Percentiles rank a stretch among this genome's conserved stretches.
phyloP scores from a whole-genome alignment of 2,797 vertebrate genomes.

The Ptychadena robeensis region DNA sequence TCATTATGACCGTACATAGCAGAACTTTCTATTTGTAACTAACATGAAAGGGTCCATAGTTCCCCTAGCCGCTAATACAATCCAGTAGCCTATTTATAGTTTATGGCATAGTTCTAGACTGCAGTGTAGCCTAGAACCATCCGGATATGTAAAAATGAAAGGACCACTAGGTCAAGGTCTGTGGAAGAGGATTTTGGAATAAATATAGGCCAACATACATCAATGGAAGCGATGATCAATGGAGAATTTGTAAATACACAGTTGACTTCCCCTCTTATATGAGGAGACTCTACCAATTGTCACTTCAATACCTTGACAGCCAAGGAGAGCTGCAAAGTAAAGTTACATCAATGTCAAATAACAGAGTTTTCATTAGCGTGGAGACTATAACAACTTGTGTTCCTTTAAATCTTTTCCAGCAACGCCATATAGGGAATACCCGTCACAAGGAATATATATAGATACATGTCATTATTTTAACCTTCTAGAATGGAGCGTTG shows the following conservation, averaged over 20 bases:
- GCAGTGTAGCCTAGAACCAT: background rate
- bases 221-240: background rate
- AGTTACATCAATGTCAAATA: too few species aligned
- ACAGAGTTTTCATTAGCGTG: background rate
- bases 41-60: background rate
- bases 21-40: conserved; percentile 26
- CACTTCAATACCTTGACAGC: too few species aligned
- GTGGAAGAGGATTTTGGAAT: too few species aligned
- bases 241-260: background rate
- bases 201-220: background rate
- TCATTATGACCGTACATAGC: conserved; percentile 21
- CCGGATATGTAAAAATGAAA: background rate
- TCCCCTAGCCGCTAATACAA: background rate
- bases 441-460: background rate
- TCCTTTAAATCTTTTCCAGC: background rate
- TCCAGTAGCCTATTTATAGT: background rate
- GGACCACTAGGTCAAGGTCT: background rate
- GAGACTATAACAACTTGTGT: background rate
- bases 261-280: background rate
- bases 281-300: too few species aligned
- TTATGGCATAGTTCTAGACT: background rate
- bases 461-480: background rate
- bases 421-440: conserved; percentile 10
- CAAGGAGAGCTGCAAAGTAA: too few species aligned
- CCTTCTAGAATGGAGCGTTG: background rate